Evolutionary conservation across 2,113 vertebrate genomes (phyloP), one percentile per base, ranked within the genome.

Genomic region (Ascaphus truei): DNA sequence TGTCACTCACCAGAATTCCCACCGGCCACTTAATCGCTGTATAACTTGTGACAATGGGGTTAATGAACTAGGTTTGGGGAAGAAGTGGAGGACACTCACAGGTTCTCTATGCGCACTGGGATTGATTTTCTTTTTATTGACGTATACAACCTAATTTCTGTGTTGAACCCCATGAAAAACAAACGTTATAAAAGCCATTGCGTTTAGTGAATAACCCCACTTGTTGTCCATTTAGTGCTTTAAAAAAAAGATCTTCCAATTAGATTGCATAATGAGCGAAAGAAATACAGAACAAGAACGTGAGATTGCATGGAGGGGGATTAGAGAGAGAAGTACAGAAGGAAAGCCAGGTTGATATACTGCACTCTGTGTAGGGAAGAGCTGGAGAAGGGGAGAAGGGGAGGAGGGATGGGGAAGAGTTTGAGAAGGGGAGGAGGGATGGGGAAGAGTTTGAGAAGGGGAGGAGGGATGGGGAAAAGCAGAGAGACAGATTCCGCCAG

Each of bases 231-330:
- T 45, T 45, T 45, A 4, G 41, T 18, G 9, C n/a, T 5, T 13
- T 31, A 31, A 55, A 12, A n/a, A n/a, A n/a, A n/a, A n/a, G n/a
- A n/a, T n/a, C n/a, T n/a, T n/a, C n/a, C n/a, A n/a, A 31, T 55
- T 20, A 31, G 3, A 13, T 55, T 15, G 12, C 13, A 27, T 55
- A 55, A 55, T 16, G 26, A 55, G n/a, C 15, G 7, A 15, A 2
- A 10, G 27, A 16, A 15, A 55, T 18, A 10, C 7, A 13, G 9
- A 12, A 31, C 1, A 31, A n/a, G 27, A 30, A 72, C 78, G 63
- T 77, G 64, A 55, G 75, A 80, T 77, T 73, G 53, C 29, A 4
- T 3, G 0, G 16, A 60, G 26, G n/a, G 16, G 0, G 5, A 51
- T 20, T 6, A 4, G 58, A 51, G 51, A 45, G 4, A 1, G 64